Percentiles rank a stretch among this genome's conserved stretches.
These are phyloP conservation scores for Melanotaenia pygmaea DNA, from an alignment of 2,797 vertebrate species.

Conservation along the genomic window DNA sequence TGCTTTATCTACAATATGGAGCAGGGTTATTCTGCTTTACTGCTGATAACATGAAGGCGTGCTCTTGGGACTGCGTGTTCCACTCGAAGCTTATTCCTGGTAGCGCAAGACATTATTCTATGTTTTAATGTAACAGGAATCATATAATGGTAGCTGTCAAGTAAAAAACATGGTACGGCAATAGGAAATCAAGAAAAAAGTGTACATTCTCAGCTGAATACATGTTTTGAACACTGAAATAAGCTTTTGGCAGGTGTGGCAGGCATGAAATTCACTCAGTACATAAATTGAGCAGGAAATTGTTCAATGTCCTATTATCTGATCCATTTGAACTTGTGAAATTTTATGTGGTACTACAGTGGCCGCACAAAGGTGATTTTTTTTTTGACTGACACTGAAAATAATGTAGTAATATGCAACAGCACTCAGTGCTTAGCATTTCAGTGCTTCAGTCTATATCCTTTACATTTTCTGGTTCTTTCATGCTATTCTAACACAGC, in stretches of 20 bases:
- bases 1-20: conserved; percentile 49
- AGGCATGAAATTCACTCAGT: conserved; percentile 28
- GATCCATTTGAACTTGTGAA: background rate
- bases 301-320: conserved; percentile 4
- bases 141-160: background rate
- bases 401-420: background rate
- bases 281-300: conserved; percentile 39
- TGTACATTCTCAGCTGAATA: background rate
- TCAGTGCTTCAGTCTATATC: background rate
- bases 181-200: background rate
- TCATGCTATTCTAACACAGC: background rate
- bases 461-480: background rate
- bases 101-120: conserved; percentile 5
- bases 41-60: conserved; percentile 55
- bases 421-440: background rate
- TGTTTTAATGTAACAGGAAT: conserved; percentile 28
- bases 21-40: conserved; percentile 50
- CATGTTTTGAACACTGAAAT: conserved; percentile 31
- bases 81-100: conserved; percentile 43
- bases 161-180: background rate
- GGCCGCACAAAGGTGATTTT: conserved; percentile 17
- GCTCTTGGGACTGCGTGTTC: conserved; percentile 41
- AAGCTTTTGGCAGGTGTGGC: conserved; percentile 14
- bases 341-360: conserved; percentile 1
- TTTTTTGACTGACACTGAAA: background rate